phyloP scores from a whole-genome alignment of 2,888 invertebrate species.

The Marasmarcha lunaedactyla region DNA sequence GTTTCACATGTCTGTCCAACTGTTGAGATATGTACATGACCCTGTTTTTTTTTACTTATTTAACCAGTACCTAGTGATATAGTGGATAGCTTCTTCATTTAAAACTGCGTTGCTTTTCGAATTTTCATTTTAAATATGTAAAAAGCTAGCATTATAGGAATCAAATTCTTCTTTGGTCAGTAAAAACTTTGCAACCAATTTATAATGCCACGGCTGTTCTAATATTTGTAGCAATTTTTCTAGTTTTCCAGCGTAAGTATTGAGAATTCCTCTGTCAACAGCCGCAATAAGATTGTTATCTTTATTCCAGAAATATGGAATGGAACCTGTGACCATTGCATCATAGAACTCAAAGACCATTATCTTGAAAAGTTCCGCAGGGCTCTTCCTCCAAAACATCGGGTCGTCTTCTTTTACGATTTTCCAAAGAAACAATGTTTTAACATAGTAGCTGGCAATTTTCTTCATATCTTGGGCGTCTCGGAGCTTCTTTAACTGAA shows the following conservation, averaged over 20 bases:
- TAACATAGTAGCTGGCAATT: constrained; percentile 70
- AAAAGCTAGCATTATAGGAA: constrained; percentile 25
- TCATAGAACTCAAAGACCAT: constrained; percentile 45
- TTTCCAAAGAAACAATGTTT: constrained; percentile 62
- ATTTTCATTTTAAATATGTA: constrained; percentile 18
- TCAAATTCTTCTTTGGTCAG: constrained; percentile 28
- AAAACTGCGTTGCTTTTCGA: too few relatives aligned
- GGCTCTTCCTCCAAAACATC: constrained; percentile 29
- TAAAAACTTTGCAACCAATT: constrained; percentile 33
- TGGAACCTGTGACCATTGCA: constrained; percentile 27
- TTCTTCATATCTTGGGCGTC: constrained; percentile 44
- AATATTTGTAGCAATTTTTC: constrained; percentile 25
- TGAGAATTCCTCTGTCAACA: constrained; percentile 19
- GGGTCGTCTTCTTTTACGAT: constrained; percentile 24
- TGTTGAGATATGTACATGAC: too few relatives aligned
- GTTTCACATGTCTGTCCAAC: too few relatives aligned
- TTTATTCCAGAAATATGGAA: constrained; percentile 62
- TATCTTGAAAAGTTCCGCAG: constrained; percentile 33
- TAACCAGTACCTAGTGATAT: too few relatives aligned
- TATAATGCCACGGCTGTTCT: constrained; percentile 25
- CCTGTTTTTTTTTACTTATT: too few relatives aligned
- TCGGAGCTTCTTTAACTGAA: constrained; percentile 61
- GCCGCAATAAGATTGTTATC: constrained; percentile 46
- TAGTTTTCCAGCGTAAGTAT: constrained; percentile 28
- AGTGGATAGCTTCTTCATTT: too few relatives aligned